Base-by-base conservation (phyloP, 2,797 vertebrate species). In the Lates japonicus region DNA sequence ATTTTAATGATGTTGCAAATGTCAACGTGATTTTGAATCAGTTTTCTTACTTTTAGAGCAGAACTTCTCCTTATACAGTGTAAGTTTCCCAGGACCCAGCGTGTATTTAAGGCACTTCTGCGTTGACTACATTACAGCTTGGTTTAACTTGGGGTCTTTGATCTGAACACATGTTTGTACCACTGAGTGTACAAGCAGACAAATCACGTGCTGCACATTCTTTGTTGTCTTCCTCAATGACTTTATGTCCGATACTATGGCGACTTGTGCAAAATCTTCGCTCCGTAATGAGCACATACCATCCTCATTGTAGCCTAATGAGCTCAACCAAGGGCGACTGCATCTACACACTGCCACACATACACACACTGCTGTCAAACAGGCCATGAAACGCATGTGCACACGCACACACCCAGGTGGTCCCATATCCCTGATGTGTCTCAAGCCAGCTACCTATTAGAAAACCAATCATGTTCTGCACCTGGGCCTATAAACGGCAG, bases 401-500 rank as follows among this genome's bases (percentile, higher is more conserved):
- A 33, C 65, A 68, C 49, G 57, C 82, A 81, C 78, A 86, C 57
- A 70, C 74, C 75, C 91, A 92, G 88, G 89, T 91, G 90, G 88
- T 81, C 70, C 52, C 71, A 68, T 76, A 82, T 83, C 68, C 76
- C 71, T 10, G 2, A 42, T 63, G 78, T 70, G 79, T 89, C 78
- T 86, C 76, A 65, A 66, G 70, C 81, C 87, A 90, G 44, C 77
- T 70, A 81, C 74, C 80, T 82, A 85, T 93, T 93, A 93, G 87
- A 89, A 91, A 94, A 90, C 87, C 91, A 93, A 93, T 93, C 92
- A 93, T 79, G 64, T 54, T 74, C 69, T 90, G 90, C 92, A 94
- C 91, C 93, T 93, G 91, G 82, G 90, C 82, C 89, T 83, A 71
- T 85, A 66, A 55, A 62, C 9, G 1, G 17, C 11, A 37, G n/a